These are phyloP conservation scores for Scolopax rusticola DNA, from an alignment of 2,797 vertebrate species.

Conservation along the genomic window DNA sequence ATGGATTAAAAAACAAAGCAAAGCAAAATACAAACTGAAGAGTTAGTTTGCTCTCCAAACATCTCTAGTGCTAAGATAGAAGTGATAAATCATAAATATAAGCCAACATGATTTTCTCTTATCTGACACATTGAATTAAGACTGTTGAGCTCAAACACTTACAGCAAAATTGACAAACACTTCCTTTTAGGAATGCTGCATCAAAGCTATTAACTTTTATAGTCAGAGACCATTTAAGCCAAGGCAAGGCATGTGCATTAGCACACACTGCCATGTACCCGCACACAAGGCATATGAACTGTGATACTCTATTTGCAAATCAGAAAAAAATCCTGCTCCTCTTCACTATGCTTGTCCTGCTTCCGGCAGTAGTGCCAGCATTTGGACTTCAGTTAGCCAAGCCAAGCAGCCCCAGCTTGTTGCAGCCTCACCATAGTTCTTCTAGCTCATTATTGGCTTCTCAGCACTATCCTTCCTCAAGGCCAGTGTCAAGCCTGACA, in stretches of 20 bases:
- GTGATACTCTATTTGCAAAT: not conserved
- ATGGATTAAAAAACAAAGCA: not conserved
- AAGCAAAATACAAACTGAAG: not conserved
- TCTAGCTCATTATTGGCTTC: not conserved
- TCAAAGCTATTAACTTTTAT: constrained; percentile 68
- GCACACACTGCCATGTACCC: not conserved
- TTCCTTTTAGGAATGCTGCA: constrained; percentile 62
- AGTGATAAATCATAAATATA: constrained; percentile 76
- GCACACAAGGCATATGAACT: not conserved
- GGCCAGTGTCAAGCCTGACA: not conserved
- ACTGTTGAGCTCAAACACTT: constrained; percentile 68
- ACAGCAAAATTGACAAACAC: constrained; percentile 70
- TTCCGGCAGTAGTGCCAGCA: not conserved
- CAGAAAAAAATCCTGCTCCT: not conserved
- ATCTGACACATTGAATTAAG: constrained; percentile 72
- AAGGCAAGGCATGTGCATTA: constrained; percentile 22
- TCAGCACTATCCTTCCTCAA: not conserved
- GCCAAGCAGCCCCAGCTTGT: not conserved
- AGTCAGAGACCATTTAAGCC: constrained; percentile 48
- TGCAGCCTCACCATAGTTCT: not conserved
- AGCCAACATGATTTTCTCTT: constrained; percentile 72
- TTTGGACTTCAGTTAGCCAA: constrained; percentile 13
- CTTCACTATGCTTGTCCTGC: not conserved
- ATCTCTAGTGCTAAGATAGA: constrained; percentile 62
- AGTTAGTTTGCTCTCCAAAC: constrained; percentile 41